Evolutionary conservation across 2,888 invertebrate species (phyloP), one percentile per base, ranked within the genome.

Genomic region (Hyles lineata): DNA sequence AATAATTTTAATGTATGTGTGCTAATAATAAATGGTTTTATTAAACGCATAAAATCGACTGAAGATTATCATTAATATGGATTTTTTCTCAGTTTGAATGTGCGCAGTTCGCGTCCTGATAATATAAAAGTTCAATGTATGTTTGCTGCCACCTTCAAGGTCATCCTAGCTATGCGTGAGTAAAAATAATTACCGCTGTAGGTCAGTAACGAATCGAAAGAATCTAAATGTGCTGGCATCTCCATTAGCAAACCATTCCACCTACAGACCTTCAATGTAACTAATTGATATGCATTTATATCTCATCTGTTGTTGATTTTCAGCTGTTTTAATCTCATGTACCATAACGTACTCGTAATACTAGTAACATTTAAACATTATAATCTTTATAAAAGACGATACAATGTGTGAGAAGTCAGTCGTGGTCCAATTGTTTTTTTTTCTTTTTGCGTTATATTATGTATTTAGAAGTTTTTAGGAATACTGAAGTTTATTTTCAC

Each of bases 141-240:
- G 67, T 50, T 15, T 15, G 43, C 43, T 21, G 23, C 43, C 43
- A 7, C 23, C 67, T 23, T 8, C 67, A 23, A 67, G 67, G 67
- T 50, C 50, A 43, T 50, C 17, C 1, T 43, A 35, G 29, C 17
- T 50, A n/a, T 67, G 50, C 67, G 67, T 67, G 67, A 67, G 67
- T 50, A 67, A 67, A 67, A 67, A 67, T 67, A 67, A 67, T 67
- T 67, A 50, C 50, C 23, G 15, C 67, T 67, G 50, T 67, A 67
- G 67, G 67, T 67, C 67, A 67, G 67, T 67, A 50, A 23, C 23
- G 17, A 67, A 67, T 67, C 23, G 50, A 50, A 67, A 67, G 23
- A 7, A 67, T 67, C 17, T 17, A 43, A 50, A 35, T 35, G n/a
- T 67, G 67, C 43, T 67, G 50, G 50, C 67, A 67, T 50, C 67